phyloP scores from a whole-genome alignment of 2,797 vertebrate species.

The Sciaenops ocellatus region DNA sequence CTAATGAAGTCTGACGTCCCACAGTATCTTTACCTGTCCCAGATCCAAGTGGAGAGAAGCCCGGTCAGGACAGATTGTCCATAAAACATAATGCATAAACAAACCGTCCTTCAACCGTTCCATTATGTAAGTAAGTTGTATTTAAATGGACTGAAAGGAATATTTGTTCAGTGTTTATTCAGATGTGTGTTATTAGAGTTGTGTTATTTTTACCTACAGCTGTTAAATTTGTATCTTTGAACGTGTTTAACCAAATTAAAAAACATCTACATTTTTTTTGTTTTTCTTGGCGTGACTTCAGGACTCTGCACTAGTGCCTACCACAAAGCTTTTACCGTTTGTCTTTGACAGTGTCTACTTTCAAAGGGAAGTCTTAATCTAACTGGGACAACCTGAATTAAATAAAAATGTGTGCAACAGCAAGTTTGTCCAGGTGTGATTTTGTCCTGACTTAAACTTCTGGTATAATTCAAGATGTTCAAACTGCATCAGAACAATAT shows the following conservation, averaged over 20 bases:
- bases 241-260: neutral
- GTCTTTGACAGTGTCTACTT: constrained; percentile 1
- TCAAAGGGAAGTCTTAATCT: neutral
- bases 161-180: constrained; percentile 5
- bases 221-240: neutral
- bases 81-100: neutral
- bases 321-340: constrained; percentile 9
- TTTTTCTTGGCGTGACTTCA: neutral
- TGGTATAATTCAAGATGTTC: neutral
- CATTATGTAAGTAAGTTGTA: neutral
- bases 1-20: constrained; percentile 2
- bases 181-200: constrained; percentile 13
- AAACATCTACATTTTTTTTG: neutral
- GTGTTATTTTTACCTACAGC: constrained; percentile 6
- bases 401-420: constrained; percentile 14
- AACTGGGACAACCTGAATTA: constrained; percentile 13
- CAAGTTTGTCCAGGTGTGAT: neutral
- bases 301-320: constrained; percentile 28
- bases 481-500: neutral
- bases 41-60: neutral
- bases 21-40: neutral
- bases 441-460: neutral
- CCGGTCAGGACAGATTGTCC: neutral
- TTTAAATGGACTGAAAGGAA: constrained; percentile 10
- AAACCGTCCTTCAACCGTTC: neutral